Base-by-base conservation (phyloP, 2,888 invertebrate genomes). In the Notodonta ziczac region DNA sequence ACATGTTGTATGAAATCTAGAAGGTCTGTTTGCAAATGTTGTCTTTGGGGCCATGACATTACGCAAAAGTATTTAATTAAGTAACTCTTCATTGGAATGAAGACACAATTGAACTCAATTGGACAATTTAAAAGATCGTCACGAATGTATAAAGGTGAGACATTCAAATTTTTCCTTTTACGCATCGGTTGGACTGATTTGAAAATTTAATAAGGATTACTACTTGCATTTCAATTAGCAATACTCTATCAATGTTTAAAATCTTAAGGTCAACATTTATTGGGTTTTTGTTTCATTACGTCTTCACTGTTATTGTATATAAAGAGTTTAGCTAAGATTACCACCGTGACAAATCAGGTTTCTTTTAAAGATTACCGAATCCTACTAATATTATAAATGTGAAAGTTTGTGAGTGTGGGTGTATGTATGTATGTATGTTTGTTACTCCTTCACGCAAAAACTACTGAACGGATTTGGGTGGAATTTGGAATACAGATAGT, bases 151-250 rank as follows among this genome's bases (percentile, higher is more conserved):
- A 16, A 50, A 50, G 50, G 50, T 50, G 16, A 50, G 16, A 50
- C 50, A 12, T 50, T 50, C 50, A n/a, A 16, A 50, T 16, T 52
- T 52, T 32, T 52, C 52, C 52, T 52, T 32, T 52, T 32, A 52
- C 50, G 50, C 14, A 50, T 50, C 16, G n/a, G 16, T 9, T 50
- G 16, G 16, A 16, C 50, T 50, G 50, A 50, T 50, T 50, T 50
- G n/a, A 0, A 50, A 16, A 16, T 50, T 50, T 50, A 50, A 50
- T 16, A 7, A 50, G 50, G 7, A 4, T 8, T 2, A 14, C 50
- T 9, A 50, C 16, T 50, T n/a, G 48, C 13, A 48, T 50, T 16
- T 50, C 5, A 50, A 50, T 50, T 50, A 16, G 16, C 16, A 16
- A 48, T 35, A 35, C 35, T 5, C 5, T 5, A 4, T n/a, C 48